These are phyloP conservation scores for Aeoliscus strigatus DNA, from an alignment of 2,797 vertebrate genomes.

Conservation along the genomic window DNA sequence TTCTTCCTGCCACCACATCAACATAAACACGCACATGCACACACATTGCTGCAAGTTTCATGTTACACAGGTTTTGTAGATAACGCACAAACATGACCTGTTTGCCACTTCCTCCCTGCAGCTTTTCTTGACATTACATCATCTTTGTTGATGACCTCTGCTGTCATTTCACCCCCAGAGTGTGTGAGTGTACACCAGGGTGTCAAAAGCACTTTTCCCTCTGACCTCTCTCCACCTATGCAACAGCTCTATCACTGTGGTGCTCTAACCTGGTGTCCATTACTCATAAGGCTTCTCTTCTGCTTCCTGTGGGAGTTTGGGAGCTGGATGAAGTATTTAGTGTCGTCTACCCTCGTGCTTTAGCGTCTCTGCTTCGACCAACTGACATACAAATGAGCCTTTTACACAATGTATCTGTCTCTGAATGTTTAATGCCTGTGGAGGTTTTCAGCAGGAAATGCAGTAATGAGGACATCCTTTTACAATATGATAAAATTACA, in stretches of 20 bases:
- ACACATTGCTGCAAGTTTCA: conserved; percentile 14
- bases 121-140: conserved; percentile 43
- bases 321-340: conserved; percentile 13
- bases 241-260: conserved; percentile 14
- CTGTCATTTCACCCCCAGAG: conserved; percentile 13
- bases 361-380: neutral
- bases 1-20: neutral
- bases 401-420: too few relatives aligned
- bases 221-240: conserved; percentile 39
- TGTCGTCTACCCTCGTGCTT: neutral
- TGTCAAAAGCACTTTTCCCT: conserved; percentile 50
- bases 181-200: conserved; percentile 13
- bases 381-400: too few relatives aligned
- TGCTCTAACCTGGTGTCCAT: conserved; percentile 46
- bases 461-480: too few relatives aligned
- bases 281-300: conserved; percentile 30
- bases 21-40: neutral
- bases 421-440: too few relatives aligned
- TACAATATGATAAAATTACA: too few relatives aligned
- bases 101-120: conserved; percentile 40
- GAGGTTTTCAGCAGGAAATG: too few relatives aligned
- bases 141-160: conserved; percentile 36
- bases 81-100: conserved; percentile 33
- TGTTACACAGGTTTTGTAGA: conserved; percentile 29
- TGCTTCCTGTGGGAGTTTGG: conserved; percentile 51